Evolutionary conservation across 2,797 vertebrate genomes (phyloP), one percentile per base, ranked within the genome.

Genomic region (Eulemur mongoz): DNA sequence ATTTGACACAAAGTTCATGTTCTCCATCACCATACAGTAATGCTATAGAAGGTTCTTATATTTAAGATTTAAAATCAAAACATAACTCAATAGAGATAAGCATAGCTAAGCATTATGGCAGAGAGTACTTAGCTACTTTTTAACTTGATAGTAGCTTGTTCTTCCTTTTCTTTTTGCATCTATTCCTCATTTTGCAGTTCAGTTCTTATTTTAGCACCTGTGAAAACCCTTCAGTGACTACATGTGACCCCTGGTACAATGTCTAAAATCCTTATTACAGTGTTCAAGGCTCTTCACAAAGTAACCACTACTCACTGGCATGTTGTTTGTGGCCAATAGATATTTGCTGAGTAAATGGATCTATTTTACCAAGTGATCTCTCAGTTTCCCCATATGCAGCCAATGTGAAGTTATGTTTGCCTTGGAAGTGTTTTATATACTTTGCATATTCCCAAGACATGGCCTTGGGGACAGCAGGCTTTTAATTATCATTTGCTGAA

Each of bases 401-500:
- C 78, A 65, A 2, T 27, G 9, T 12, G 14, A 83, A 35, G 27
- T 59, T 23, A 50, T 22, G 23, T 69, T 40, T 67, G 38, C 38
- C n/a, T 65, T 10, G 3, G 5, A 75, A 27, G 6, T 23, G 1
- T 75, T n/a, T 35, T 25, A 22, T 20, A 27, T 4, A 48, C 15
- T 13, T 82, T 67, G 20, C 14, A 4, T 52, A 65, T n/a, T 17
- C 15, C 70, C 35, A 32, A 81, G 52, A 70, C 0, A 57, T 15
- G 40, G 15, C 12, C 23, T 50, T 27, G 27, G 48, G n/a, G 52
- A 78, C 22, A 91, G 20, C 3, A 94, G 76, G 1, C 0, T 72
- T 94, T 76, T 78, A 91, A 67, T 67, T 52, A 89, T 10, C n/a
- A 78, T 30, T 81, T 72, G 25, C 75, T 90, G 38, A 91, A 94